Evolutionary conservation across 1,140 invertebrate genomes (phyloP).

Genomic region (Drosophila sp.): DNA sequence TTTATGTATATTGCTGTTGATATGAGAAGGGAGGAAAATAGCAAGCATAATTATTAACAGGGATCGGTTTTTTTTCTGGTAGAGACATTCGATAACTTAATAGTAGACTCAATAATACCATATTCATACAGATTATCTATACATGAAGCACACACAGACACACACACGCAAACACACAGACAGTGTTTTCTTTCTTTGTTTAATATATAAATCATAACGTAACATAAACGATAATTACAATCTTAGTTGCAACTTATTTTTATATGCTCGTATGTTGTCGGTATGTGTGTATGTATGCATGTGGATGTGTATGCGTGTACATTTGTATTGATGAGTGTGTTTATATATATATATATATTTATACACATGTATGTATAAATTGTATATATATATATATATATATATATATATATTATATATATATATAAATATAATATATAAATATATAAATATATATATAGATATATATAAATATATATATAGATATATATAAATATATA

Average conservation of each 20-base stretch:
- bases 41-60: slow-evolving; percentile 34
- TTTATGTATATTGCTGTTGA: too few relatives aligned
- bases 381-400: too few relatives aligned
- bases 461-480: too few relatives aligned
- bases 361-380: too few relatives aligned
- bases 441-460: too few relatives aligned
- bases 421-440: too few relatives aligned
- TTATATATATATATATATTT: background rate
- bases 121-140: slow-evolving; percentile 3
- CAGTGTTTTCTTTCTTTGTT: background rate
- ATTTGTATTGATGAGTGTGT: background rate
- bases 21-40: background rate
- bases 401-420: too few relatives aligned
- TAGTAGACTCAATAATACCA: background rate
- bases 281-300: background rate
- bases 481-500: too few relatives aligned
- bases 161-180: background rate
- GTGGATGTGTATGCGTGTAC: background rate
- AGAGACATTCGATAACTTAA: background rate
- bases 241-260: slow-evolving; percentile 1
- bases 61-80: background rate
- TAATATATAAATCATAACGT: background rate
- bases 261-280: background rate
- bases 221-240: slow-evolving; percentile 4
- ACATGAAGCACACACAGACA: background rate